Conservation (phyloP, 2,113 vertebrate species). For the Vicugna pacos region DNA sequence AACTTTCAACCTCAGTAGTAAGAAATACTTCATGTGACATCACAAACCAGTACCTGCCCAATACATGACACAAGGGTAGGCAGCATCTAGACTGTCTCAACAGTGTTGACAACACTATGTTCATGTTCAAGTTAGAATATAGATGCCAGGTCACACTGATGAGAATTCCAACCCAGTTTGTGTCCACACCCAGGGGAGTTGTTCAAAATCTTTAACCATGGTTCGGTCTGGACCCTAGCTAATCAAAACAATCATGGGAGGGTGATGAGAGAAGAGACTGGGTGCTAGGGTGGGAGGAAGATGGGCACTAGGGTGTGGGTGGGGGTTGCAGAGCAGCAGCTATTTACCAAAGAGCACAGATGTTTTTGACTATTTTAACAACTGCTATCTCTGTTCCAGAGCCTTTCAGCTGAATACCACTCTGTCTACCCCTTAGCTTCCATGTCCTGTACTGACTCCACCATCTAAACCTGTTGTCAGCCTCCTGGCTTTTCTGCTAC, state of each 20-base stretch:
- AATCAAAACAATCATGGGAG: neutral
- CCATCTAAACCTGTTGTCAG: neutral
- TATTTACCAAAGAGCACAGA: neutral
- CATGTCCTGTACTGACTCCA: neutral
- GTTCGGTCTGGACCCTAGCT: neutral
- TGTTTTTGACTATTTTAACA: neutral
- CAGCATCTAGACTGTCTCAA: neutral
- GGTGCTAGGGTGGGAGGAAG: neutral
- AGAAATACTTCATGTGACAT: neutral
- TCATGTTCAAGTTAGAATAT: neutral
- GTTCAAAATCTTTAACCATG: neutral
- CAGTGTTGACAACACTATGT: neutral
- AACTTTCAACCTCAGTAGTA: neutral
- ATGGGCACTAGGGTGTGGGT: neutral
- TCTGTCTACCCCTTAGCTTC: neutral
- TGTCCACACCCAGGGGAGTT: neutral
- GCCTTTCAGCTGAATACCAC: neutral
- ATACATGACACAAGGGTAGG: neutral
- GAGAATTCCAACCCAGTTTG: conserved; percentile 20
- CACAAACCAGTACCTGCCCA: neutral
- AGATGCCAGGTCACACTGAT: neutral
- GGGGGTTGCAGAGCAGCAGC: neutral
- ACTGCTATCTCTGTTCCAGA: neutral
- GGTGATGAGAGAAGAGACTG: neutral
- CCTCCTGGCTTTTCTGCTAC: neutral